Evolutionary conservation across 2,797 vertebrate species (phyloP).

Genomic region (Megaceryle alcyon): DNA sequence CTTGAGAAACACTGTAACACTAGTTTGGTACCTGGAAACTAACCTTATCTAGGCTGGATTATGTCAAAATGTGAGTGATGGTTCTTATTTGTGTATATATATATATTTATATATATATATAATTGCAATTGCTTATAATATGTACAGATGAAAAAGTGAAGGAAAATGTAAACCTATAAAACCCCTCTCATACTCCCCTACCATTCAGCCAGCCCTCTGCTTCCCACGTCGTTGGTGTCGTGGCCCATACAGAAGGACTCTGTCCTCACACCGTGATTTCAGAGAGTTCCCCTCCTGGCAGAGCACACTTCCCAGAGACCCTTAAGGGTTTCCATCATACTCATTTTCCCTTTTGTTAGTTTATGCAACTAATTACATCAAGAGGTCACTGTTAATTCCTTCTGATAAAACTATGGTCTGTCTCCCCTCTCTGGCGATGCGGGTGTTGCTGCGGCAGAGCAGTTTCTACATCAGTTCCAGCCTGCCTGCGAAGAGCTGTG

Average conservation of each 20-base stretch:
- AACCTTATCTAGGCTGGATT: neutral
- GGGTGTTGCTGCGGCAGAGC: neutral
- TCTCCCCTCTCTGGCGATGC: neutral
- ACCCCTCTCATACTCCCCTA: neutral
- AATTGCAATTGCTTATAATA: neutral
- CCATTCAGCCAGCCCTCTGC: neutral
- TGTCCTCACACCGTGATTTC: neutral
- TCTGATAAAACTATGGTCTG: neutral
- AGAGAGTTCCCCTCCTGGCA: neutral
- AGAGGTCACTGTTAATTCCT: neutral
- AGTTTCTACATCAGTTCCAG: neutral
- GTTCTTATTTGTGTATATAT: neutral
- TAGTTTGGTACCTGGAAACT: neutral
- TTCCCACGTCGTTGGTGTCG: neutral
- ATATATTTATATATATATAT: neutral
- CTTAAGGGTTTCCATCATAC: neutral
- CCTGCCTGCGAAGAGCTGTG: neutral
- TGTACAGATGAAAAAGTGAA: neutral
- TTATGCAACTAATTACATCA: neutral
- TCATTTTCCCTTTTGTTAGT: neutral
- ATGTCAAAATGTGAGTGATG: neutral
- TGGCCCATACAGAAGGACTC: neutral
- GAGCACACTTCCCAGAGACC: neutral
- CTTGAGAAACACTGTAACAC: neutral
- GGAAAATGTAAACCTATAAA: neutral